Percentiles rank a stretch among this genome's conserved stretches.
Evolutionary conservation across 2,113 vertebrate species (phyloP).

Genomic region (Neoarius graeffei): DNA sequence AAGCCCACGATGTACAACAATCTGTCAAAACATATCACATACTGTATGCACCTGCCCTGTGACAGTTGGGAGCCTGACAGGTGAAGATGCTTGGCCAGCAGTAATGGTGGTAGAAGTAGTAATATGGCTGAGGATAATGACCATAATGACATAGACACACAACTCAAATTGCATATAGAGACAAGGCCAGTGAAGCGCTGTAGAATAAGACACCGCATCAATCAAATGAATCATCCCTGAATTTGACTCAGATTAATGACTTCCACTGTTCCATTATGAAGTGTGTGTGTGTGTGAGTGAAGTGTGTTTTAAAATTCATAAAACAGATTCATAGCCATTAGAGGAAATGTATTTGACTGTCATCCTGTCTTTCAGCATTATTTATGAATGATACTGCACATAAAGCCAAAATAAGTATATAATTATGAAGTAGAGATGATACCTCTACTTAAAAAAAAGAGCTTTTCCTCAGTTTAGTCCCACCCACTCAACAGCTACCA

Average conservation of each 20-base stretch:
- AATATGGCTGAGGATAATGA: slow-evolving; percentile 41
- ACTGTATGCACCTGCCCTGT: background rate
- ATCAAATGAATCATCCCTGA: slow-evolving; percentile 42
- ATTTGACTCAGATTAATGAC: slow-evolving; percentile 44
- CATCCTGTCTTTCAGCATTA: slow-evolving; percentile 1
- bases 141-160: slow-evolving; percentile 38
- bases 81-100: slow-evolving; percentile 34
- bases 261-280: background rate
- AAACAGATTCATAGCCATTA: background rate
- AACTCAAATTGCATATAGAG: slow-evolving; percentile 18
- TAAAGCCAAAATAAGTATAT: background rate
- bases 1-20: background rate
- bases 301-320: background rate
- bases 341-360: background rate
- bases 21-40: background rate
- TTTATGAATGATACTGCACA: background rate
- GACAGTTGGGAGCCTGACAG: background rate
- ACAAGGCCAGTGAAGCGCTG: slow-evolving; percentile 19
- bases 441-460: too few species aligned
- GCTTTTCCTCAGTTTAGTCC: too few species aligned
- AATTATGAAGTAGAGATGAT: too few species aligned
- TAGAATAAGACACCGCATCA: slow-evolving; percentile 33
- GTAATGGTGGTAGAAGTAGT: slow-evolving; percentile 30
- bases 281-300: slow-evolving; percentile 10
- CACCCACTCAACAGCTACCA: too few species aligned